phyloP scores from a whole-genome alignment of 2,797 vertebrate species.

The Tarsius wallacei region DNA sequence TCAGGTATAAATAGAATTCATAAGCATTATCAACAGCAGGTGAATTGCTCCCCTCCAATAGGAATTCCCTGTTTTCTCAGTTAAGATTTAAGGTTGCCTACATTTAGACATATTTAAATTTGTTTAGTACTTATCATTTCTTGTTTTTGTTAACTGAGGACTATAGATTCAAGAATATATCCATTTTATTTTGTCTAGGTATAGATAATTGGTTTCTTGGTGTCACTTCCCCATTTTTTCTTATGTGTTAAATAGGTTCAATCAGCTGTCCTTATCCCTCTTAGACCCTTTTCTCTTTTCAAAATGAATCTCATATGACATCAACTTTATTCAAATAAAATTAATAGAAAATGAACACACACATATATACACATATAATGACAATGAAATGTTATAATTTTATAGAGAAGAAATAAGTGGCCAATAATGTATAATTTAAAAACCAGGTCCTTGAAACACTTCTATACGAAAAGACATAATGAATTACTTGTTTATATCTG shows the following conservation, averaged over 20 bases:
- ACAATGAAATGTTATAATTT: background rate
- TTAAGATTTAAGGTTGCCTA: background rate
- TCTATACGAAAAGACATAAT: background rate
- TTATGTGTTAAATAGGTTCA: background rate
- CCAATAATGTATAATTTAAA: conserved; percentile 33
- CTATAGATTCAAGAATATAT: conserved; percentile 47
- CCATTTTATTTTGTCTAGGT: conserved; percentile 13
- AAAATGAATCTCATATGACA: conserved; percentile 14
- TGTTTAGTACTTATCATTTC: conserved; percentile 26
- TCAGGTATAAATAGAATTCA: conserved; percentile 16
- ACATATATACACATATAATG: background rate
- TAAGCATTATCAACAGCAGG: background rate
- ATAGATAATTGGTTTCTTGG: background rate
- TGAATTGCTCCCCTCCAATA: background rate
- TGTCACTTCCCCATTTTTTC: background rate
- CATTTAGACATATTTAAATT: conserved; percentile 7
- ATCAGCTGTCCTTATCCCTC: conserved; percentile 11
- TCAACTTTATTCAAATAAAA: background rate
- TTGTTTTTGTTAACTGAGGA: conserved; percentile 46
- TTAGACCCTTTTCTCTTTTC: background rate
- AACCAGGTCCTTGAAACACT: background rate
- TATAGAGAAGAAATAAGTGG: background rate
- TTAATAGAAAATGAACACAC: background rate
- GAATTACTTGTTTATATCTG: background rate
- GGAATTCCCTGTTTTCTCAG: conserved; percentile 9